phyloP scores from a whole-genome alignment of 2,797 vertebrate genomes.

The Molothrus ater region DNA sequence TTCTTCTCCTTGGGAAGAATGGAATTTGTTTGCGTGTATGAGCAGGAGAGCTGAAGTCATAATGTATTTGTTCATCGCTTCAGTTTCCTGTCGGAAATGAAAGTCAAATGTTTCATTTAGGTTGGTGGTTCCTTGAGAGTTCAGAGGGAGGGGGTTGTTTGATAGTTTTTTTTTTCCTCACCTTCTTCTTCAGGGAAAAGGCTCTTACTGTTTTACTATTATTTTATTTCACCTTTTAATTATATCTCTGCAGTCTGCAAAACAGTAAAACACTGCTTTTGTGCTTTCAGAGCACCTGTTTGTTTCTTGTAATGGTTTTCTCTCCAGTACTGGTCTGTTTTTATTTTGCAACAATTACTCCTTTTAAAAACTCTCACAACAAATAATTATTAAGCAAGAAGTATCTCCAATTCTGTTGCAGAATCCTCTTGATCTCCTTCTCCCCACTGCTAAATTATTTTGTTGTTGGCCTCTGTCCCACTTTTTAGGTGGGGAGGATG shows the following conservation, averaged over 20 bases:
- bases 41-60: constrained; percentile 14
- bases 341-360: neutral
- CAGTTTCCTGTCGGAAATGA: constrained; percentile 50
- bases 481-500: neutral
- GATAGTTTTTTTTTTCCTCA: neutral
- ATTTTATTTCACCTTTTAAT: neutral
- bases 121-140: constrained; percentile 28
- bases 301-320: neutral
- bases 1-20: constrained; percentile 48
- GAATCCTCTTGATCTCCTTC: neutral
- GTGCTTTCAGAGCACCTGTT: neutral
- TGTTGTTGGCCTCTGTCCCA: neutral
- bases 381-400: neutral
- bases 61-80: constrained; percentile 11
- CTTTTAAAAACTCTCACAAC: neutral
- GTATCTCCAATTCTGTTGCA: neutral
- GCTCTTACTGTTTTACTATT: neutral
- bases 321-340: neutral
- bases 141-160: neutral
- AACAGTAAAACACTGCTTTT: neutral
- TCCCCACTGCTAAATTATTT: neutral
- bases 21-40: constrained; percentile 26
- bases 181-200: neutral
- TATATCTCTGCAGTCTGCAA: neutral
- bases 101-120: constrained; percentile 46